Base-by-base conservation (phyloP, 30 jellyfish, hydroid and myxozoan genomes). In the Pelagia noctiluca region DNA sequence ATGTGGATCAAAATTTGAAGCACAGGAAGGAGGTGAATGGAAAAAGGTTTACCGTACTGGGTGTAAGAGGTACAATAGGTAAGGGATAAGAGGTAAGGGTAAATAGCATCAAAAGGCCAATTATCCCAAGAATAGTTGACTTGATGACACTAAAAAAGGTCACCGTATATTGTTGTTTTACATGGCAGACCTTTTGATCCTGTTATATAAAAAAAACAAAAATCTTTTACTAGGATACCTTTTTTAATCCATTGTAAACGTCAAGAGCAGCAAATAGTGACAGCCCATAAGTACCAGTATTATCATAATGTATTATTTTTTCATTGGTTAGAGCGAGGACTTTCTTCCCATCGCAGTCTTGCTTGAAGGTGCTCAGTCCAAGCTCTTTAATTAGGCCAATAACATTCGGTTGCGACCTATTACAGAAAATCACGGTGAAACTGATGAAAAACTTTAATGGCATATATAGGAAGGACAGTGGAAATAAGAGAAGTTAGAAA, bases 181-280 rank as follows among this genome's bases (percentile, higher is more conserved):
- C n/a, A n/a, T n/a, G n/a, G n/a, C n/a, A n/a, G n/a, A n/a, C n/a
- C n/a, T n/a, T n/a, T n/a, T n/a, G n/a, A n/a, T n/a, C n/a, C n/a
- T n/a, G n/a, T 13, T 48, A 13, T 48, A 48, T 48, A 48, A 22
- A 22, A 48, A 48, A 48, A 22, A 13, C 16, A 48, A 22, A 22
- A 48, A 48, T 0, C 63, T 22, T 13, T 13, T 13, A 48, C 63
- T 13, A 19, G 21, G 63, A 22, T 48, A 82, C 92, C 85, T 82
- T 82, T 57, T 71, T 54, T 48, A 70, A 0, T 18, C 80, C 92
- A 35, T 22, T 30, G 35, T 34, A 82, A 57, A 82, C 74, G 47
- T 82, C 92, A 42, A 82, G 70, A 21, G 92, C 92, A n/a, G 85
- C 92, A 68, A 82, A 2, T 50, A 82, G 16, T 3, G 92, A 82